Evolutionary conservation across 2,113 vertebrate species (phyloP), one percentile per base, ranked within the genome.

Genomic region (Muscicapa adusta): DNA sequence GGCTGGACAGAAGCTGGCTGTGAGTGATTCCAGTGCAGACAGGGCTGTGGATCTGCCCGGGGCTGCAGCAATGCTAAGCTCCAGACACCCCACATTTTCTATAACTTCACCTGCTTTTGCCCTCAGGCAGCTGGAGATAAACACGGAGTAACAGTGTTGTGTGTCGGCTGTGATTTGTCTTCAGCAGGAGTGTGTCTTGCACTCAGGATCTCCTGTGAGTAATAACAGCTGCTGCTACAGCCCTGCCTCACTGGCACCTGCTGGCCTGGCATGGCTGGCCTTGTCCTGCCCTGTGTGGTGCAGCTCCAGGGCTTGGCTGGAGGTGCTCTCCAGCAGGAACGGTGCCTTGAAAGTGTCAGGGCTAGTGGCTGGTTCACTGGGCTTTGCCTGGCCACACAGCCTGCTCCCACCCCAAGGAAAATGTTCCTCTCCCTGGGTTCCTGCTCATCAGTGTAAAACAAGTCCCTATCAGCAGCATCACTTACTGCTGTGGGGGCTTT

Each of bases 21-120:
- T 42, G 70, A 20, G 29, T 1, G 7, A 43, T 51, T 28, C 45
- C 6, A 0, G 15, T 2, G 42, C 33, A 26, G 62, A 53, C 3
- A 6, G 19, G 45, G 18, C 36, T 1, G 0, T 16, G 78, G 72
- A 66, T 76, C 15, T 0, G 2, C 60, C 50, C 0, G 0, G 51
- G 40, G 57, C 66, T 54, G 38, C 9, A 16, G 65, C 61, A 57
- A 47, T 43, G 33, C 51, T 62, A 2, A 5, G 85, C 57, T 67
- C 57, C 70, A 42, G 54, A 48, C 1, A 1, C 54, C 73, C 76
- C 62, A 34, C 5, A 1, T 43, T 77, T 95, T 65, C 75, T 84
- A 76, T 61, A 73, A n/a, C 51, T 78, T 73, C 61, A 62, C 66
- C 80, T 29, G 89, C 57, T 91, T 31, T 47, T 95, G 89, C 80